Evolutionary conservation across 2,113 vertebrate genomes (phyloP), one percentile per base, ranked within the genome.

Genomic region (Archilochus colubris): DNA sequence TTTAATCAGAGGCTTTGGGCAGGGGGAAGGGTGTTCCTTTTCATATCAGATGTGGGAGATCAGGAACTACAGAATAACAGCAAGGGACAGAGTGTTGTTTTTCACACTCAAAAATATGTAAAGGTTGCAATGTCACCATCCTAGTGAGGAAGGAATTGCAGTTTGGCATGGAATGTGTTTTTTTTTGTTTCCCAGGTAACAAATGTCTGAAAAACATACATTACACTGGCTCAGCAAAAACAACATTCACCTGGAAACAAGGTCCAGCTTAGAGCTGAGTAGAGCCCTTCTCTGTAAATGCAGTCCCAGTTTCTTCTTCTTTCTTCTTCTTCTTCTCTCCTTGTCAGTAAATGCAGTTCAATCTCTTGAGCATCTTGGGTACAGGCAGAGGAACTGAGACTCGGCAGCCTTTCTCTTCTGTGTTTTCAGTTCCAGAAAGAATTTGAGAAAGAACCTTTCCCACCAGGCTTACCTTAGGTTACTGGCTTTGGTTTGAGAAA

Each of bases 1-100:
- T 94, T 95, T 88, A 74, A 75, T 57, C 73, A 84, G 53, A 23
- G 43, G n/a, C 62, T 93, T 88, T 72, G 53, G 53, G 74, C 30
- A 38, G 43, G 20, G 61, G 36, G 25, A 78, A 79, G 58, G 4
- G 21, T 67, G 57, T 38, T 69, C 40, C 51, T 80, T 79, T 72
- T 75, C 75, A 63, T 43, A 53, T 86, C 72, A 93, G 73, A 68
- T 81, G 72, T 50, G 68, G 23, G 43, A 82, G 66, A 88, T 53
- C 67, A 83, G 61, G 53, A 76, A 44, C 28, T 57, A 15, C 44
- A 81, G 64, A 81, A 66, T 77, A 80, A 92, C 33, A 78, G 14
- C 9, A 16, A 46, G 14, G 33, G 55, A 55, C 33, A 48, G 78
- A 81, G 48, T 36, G 2, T 8, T 58, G 6, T 53, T 72, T 87